Conservation (phyloP, 2,797 vertebrate species). For the Sandelia bainsii region DNA sequence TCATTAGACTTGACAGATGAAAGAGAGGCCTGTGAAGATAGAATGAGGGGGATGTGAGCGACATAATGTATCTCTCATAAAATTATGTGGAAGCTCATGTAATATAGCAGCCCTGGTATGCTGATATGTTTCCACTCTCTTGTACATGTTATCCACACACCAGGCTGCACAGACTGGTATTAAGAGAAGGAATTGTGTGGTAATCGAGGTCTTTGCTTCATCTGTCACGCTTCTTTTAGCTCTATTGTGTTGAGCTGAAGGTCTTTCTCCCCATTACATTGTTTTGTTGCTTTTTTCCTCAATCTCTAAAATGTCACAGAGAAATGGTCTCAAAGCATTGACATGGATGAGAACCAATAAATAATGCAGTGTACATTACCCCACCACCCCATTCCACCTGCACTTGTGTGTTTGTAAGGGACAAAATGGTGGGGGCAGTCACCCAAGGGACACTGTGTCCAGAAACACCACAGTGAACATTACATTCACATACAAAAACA, state of each 20-base stretch:
- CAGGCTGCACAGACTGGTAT: constrained; percentile 45
- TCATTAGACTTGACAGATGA: constrained; percentile 88
- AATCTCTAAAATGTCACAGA: constrained; percentile 79
- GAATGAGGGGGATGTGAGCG: constrained; percentile 45
- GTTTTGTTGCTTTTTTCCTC: constrained; percentile 70
- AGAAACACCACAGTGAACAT: constrained; percentile 30
- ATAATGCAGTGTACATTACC: constrained; percentile 77
- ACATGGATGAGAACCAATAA: constrained; percentile 78
- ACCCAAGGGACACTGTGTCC: constrained; percentile 20
- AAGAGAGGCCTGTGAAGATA: constrained; percentile 67
- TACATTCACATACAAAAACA: constrained; percentile 18
- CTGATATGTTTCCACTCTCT: constrained; percentile 36
- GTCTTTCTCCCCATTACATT: constrained; percentile 77
- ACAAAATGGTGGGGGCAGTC: constrained; percentile 33
- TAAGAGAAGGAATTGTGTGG: constrained; percentile 44
- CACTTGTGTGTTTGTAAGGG: constrained; percentile 35
- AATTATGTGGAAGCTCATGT: constrained; percentile 44
- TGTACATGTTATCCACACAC: constrained; percentile 51
- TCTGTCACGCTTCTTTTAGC: constrained; percentile 67
- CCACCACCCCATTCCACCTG: constrained; percentile 25
- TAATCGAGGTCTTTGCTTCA: constrained; percentile 76
- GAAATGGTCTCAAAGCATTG: constrained; percentile 75
- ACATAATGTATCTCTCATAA: constrained; percentile 55
- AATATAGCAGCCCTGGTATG: constrained; percentile 5
- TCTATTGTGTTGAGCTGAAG: constrained; percentile 69